These are phyloP conservation scores for Istiophorus platypterus DNA, from an alignment of 2,113 vertebrate species.

Conservation along the genomic window DNA sequence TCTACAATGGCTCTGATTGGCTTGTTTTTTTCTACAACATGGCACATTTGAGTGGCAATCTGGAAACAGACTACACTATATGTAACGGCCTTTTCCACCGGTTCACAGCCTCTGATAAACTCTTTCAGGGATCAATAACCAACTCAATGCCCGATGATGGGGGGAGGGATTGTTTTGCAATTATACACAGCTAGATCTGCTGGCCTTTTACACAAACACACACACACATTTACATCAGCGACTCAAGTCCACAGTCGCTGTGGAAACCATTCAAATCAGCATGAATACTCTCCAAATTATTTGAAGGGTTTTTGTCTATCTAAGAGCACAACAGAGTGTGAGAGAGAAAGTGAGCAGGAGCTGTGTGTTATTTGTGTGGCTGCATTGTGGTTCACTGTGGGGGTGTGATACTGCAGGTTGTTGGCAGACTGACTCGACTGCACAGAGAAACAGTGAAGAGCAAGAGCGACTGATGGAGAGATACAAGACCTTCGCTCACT, in stretches of 20 bases:
- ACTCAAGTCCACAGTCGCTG: conserved; percentile 57
- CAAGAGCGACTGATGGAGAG: conserved; percentile 29
- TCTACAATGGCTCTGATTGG: no score
- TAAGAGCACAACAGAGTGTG: conserved; percentile 39
- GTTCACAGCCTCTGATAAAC: conserved; percentile 32
- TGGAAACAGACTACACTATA: background rate
- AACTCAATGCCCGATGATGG: background rate
- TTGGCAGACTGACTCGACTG: conserved; percentile 58
- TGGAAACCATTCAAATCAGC: conserved; percentile 73
- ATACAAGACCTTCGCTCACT: conserved; percentile 21
- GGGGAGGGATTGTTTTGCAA: conserved; percentile 10
- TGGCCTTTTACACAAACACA: conserved; percentile 10
- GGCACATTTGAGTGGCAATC: background rate
- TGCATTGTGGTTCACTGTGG: conserved; percentile 77
- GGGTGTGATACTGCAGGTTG: conserved; percentile 80
- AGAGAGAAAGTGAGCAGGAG: conserved; percentile 26
- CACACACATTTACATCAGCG: conserved; percentile 23
- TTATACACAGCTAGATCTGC: conserved; percentile 36
- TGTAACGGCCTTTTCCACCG: background rate
- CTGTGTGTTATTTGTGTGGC: conserved; percentile 68
- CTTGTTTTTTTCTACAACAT: background rate
- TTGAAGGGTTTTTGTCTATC: conserved; percentile 66
- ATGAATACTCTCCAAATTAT: conserved; percentile 60
- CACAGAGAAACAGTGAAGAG: conserved; percentile 47
- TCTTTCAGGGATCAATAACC: conserved; percentile 41